Evolutionary conservation across 2,113 vertebrate species (phyloP), one percentile per base, ranked within the genome.

Genomic region (Ictidomys tridecemlineatus): DNA sequence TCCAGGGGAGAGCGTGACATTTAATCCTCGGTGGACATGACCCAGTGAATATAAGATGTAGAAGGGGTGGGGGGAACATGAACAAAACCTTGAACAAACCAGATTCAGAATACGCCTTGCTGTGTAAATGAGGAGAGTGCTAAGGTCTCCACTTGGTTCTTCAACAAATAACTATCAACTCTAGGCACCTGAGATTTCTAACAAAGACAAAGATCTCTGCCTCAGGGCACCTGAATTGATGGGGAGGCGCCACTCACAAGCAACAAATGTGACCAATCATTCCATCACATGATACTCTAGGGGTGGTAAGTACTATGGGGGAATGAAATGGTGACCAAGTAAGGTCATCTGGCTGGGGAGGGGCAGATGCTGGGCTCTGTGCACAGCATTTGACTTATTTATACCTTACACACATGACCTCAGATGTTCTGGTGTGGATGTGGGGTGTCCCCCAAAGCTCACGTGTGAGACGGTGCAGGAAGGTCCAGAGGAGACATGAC

Each of bases 1-100:
- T 61, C 58, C 37, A 70, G n/a, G 32, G 28, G 72, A 70, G 85
- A 96, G 42, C n/a, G 65, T 51, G 96, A 32, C 11, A 85, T 70
- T 72, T 85, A 87, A 67, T 0, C 14, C 56, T 45, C 1, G 0
- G 56, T 2, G 37, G 91, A 80, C 72, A 63, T 13, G 76, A 73
- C 76, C 79, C 76, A 83, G 84, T 11, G 67, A 86, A 84, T 4
- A 17, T 48, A 58, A n/a, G 32, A 26, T 95, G 74, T 61, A 51
- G 73, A 37, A 94, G n/a, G 45, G 45, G 45, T 45, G 45, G 45
- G 45, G 45, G 45, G 45, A 45, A 45, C 45, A 45, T 45, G 45
- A 45, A 45, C 45, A 45, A 45, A 45, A 45, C 45, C 45, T 8
- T 45, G 45, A 9, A 45, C 45, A 45, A 45, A 45, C 45, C 45